Conservation (phyloP, 2,797 vertebrate genomes). For the Falco naumanni region DNA sequence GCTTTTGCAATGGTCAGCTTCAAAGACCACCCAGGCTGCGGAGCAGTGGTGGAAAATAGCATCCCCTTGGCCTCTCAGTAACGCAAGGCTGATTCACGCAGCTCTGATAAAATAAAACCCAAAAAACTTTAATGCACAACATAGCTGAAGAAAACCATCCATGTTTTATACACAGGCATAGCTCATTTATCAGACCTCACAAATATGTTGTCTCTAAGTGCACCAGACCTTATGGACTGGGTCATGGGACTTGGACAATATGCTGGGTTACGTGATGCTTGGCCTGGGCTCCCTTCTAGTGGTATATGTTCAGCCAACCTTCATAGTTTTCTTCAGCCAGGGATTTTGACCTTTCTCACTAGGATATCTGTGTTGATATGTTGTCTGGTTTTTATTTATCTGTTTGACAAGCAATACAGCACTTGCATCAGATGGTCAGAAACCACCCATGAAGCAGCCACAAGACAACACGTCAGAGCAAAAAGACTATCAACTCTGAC, state of each 20-base stretch:
- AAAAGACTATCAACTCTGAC: not conserved
- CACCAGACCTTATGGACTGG: not conserved
- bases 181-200: not conserved
- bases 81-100: not conserved
- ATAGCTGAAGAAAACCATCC: not conserved
- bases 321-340: not conserved
- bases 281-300: not conserved
- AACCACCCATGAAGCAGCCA: not conserved
- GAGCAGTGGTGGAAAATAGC: not conserved
- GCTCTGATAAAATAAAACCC: not conserved
- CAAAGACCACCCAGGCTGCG: not conserved
- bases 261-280: not conserved
- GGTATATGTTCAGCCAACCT: not conserved
- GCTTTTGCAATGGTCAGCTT: not conserved
- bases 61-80: not conserved
- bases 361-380: not conserved
- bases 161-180: not conserved
- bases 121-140: not conserved
- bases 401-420: not conserved
- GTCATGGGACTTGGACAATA: not conserved
- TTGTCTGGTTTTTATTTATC: slow-evolving; percentile 4
- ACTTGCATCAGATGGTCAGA: not conserved
- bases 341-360: not conserved
- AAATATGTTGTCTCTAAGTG: not conserved
- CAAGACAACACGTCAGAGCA: not conserved